phyloP scores from a whole-genome alignment of 1,140 invertebrate genomes.

The Drosophila micromelanica region DNA sequence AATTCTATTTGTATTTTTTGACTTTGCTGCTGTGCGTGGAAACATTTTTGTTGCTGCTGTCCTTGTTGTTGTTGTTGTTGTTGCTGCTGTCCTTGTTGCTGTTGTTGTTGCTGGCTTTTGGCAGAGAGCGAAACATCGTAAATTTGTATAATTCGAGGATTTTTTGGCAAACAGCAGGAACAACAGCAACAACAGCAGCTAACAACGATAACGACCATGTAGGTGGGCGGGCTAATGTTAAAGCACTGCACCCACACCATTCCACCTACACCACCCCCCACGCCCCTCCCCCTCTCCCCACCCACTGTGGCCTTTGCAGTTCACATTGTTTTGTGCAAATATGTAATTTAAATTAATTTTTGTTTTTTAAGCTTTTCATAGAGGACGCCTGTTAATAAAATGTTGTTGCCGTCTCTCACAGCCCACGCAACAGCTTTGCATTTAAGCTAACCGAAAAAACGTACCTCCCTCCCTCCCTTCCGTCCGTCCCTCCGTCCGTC shows the following conservation, averaged over 20 bases:
- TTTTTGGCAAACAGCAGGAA: conserved; percentile 25
- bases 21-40: conserved; percentile 9
- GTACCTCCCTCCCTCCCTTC: too few species aligned
- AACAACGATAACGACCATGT: conserved; percentile 29
- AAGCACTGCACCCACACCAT: background rate
- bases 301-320: background rate
- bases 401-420: conserved; percentile 25
- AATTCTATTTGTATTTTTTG: conserved; percentile 33
- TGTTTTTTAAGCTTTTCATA: conserved; percentile 53
- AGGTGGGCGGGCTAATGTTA: background rate
- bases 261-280: background rate
- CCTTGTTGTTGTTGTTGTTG: background rate
- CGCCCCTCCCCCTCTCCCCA: background rate
- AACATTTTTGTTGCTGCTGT: background rate
- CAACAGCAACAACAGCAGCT: conserved; percentile 7
- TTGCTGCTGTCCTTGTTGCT: background rate
- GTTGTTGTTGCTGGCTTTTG: conserved; percentile 30
- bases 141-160: conserved; percentile 58
- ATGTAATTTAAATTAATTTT: conserved; percentile 63
- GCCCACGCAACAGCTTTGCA: conserved; percentile 9
- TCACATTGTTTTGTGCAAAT: conserved; percentile 51
- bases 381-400: conserved; percentile 55
- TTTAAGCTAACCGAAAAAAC: too few species aligned
- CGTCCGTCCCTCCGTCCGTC: too few species aligned
- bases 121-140: conserved; percentile 43